These are phyloP conservation scores for Tyria jacobaeae DNA, from an alignment of 2,888 invertebrate genomes.

Conservation along the genomic window DNA sequence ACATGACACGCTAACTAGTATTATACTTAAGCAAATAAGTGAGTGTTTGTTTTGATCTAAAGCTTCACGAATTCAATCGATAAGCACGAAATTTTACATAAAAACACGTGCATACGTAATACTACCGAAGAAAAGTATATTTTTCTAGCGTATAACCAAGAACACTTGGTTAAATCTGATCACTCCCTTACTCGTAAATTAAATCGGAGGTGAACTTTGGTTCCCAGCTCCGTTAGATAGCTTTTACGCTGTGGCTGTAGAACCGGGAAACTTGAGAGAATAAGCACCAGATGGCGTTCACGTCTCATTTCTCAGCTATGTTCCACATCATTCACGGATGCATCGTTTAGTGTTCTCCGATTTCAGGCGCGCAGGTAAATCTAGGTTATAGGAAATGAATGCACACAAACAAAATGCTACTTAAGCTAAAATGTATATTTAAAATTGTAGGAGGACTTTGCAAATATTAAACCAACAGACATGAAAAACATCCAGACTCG, in stretches of 20 bases:
- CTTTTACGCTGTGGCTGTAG: conserved; percentile 16
- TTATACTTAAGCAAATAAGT: too few species aligned
- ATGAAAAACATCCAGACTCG: too few species aligned
- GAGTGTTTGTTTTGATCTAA: too few species aligned
- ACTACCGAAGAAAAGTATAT: too few species aligned
- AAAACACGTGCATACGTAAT: too few species aligned
- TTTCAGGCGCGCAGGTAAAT: neutral
- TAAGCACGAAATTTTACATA: too few species aligned
- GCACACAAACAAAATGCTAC: neutral
- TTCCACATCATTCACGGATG: conserved; percentile 39
- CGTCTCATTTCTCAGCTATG: conserved; percentile 44
- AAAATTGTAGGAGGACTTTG: too few species aligned
- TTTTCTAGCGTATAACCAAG: neutral
- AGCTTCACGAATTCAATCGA: too few species aligned
- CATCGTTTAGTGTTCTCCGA: conserved; percentile 10
- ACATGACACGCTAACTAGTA: too few species aligned
- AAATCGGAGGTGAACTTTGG: neutral
- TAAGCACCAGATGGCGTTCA: conserved; percentile 41
- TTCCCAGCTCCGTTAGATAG: neutral
- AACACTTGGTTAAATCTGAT: neutral
- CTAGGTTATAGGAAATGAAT: neutral
- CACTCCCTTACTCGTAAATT: neutral
- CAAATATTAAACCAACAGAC: too few species aligned
- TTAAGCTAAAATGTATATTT: too few species aligned
- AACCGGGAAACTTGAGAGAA: conserved; percentile 24